These are phyloP conservation scores for Morus bassanus DNA, from an alignment of 2,797 vertebrate species.

Conservation along the genomic window DNA sequence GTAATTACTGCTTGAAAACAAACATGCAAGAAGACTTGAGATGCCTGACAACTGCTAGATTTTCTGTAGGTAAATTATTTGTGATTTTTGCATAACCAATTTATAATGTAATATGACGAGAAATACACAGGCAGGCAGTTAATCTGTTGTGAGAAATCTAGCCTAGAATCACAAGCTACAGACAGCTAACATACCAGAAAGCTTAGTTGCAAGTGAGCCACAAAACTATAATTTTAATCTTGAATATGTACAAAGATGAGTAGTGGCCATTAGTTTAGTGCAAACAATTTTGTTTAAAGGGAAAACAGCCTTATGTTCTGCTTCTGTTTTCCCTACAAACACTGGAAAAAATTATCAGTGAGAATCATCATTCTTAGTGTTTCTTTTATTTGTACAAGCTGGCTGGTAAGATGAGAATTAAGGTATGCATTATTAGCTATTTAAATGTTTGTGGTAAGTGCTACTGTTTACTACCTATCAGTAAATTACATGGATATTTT, in stretches of 20 bases:
- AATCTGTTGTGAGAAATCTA: conserved; percentile 34
- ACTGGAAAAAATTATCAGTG: conserved; percentile 54
- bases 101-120: not conserved
- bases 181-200: conserved; percentile 58
- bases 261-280: conserved; percentile 53
- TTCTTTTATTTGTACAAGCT: conserved; percentile 59
- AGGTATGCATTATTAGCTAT: conserved; percentile 58
- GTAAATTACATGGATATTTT: conserved; percentile 65
- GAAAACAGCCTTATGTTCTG: conserved; percentile 50
- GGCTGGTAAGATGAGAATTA: conserved; percentile 57
- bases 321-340: conserved; percentile 61
- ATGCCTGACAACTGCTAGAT: conserved; percentile 33
- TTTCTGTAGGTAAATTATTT: conserved; percentile 47
- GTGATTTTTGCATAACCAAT: conserved; percentile 5
- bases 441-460: conserved; percentile 48
- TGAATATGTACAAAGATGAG: conserved; percentile 40
- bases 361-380: conserved; percentile 51
- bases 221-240: conserved; percentile 49
- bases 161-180: conserved; percentile 28
- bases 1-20: not conserved
- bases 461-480: conserved; percentile 54
- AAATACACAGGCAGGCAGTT: conserved; percentile 38
- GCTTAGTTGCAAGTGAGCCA: conserved; percentile 52
- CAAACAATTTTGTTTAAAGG: conserved; percentile 62
- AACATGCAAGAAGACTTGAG: conserved; percentile 19